phyloP scores from a whole-genome alignment of 2,113 vertebrate species.

The Ahaetulla prasina region DNA sequence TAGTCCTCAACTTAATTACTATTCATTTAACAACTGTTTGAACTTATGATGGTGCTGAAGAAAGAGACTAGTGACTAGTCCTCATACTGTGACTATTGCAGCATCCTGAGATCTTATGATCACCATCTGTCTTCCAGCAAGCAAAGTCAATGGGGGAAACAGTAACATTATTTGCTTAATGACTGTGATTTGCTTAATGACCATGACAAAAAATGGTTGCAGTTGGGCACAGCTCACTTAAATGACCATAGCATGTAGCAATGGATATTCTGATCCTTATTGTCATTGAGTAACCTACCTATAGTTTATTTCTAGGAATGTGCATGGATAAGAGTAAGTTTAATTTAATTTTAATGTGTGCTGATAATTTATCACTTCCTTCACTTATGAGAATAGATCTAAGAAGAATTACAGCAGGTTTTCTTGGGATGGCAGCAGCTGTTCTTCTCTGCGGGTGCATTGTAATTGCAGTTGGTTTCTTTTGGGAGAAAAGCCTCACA shows the following conservation, averaged over 20 bases:
- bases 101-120: neutral
- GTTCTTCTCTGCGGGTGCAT: slow-evolving; percentile 80
- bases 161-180: neutral
- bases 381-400: slow-evolving; percentile 66
- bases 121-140: neutral
- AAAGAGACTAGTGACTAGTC: neutral
- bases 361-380: neutral
- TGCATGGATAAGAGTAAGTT: neutral
- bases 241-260: neutral
- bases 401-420: slow-evolving; percentile 77
- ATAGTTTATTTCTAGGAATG: neutral
- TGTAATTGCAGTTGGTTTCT: slow-evolving; percentile 76
- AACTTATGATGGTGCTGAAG: neutral
- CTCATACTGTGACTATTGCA: neutral
- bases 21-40: neutral
- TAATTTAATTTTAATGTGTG: neutral
- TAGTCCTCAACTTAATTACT: neutral
- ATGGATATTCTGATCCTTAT: neutral
- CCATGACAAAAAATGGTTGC: neutral
- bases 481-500: slow-evolving; percentile 84
- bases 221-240: neutral
- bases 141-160: neutral
- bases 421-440: slow-evolving; percentile 80
- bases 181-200: too few relatives aligned
- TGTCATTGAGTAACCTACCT: neutral